Evolutionary conservation across 2,113 vertebrate species (phyloP).

Genomic region (Leptocoma aspasia): DNA sequence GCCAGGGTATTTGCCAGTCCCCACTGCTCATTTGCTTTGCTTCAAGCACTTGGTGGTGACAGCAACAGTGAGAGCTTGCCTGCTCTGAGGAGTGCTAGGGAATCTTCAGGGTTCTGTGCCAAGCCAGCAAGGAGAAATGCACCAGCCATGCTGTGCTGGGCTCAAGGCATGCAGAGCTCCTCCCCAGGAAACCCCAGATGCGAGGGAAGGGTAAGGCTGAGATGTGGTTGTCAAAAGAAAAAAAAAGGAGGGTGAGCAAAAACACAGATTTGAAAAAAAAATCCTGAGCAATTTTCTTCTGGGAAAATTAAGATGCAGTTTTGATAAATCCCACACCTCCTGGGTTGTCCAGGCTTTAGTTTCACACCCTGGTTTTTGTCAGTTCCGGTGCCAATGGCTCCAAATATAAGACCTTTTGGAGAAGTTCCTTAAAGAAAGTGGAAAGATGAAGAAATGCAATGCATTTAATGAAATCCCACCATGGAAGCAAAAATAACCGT

Average conservation of each 20-base stretch:
- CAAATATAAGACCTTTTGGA: not conserved
- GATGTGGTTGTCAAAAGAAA: not conserved
- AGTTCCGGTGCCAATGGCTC: fast-evolving
- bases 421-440: not conserved
- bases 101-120: not conserved
- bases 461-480: not conserved
- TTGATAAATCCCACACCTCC: not conserved
- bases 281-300: not conserved
- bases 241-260: not conserved
- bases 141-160: fast-evolving
- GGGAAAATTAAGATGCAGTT: not conserved
- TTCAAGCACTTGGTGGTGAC: not conserved
- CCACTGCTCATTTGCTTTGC: not conserved
- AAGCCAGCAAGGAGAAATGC: not conserved
- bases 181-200: fast-evolving
- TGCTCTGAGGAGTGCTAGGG: not conserved
- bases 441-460: not conserved
- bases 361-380: not conserved
- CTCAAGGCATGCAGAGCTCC: not conserved
- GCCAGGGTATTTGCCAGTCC: not conserved
- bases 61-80: not conserved
- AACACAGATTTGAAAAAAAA: not conserved
- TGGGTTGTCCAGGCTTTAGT: not conserved
- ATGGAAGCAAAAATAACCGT: not conserved
- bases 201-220: not conserved